These are phyloP conservation scores for Tubulanus polymorphus DNA, from an alignment of 2,888 invertebrate genomes.

Conservation along the genomic window DNA sequence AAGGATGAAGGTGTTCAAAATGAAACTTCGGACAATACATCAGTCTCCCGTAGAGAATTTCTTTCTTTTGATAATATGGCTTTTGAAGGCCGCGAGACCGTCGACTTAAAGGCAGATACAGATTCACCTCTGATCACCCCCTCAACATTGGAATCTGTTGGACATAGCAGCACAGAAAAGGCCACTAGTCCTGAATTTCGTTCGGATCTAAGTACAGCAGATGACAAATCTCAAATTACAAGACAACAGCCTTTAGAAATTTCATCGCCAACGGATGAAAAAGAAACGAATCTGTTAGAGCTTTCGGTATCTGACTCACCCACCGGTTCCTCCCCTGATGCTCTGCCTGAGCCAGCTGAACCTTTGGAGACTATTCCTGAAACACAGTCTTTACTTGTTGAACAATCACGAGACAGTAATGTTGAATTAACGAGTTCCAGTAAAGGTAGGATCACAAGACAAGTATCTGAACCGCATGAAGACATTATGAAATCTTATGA, in stretches of 20 bases:
- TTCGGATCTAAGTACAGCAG: neutral
- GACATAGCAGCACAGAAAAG: too few relatives aligned
- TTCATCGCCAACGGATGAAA: neutral
- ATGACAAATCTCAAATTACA: neutral
- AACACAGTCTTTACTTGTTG: neutral
- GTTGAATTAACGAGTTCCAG: conserved; percentile 68
- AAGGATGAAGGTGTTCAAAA: neutral
- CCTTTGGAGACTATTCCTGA: conserved; percentile 3
- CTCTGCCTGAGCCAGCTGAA: conserved; percentile 7
- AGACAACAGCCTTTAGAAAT: neutral
- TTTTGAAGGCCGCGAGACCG: conserved; percentile 45
- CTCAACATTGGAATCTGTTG: too few relatives aligned
- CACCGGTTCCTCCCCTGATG: too few relatives aligned
- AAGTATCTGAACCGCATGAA: conserved; percentile 62
- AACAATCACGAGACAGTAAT: conserved; percentile 53
- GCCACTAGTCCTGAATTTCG: neutral
- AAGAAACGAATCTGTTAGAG: conserved; percentile 5
- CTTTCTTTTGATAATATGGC: conserved; percentile 54
- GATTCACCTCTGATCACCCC: too few relatives aligned
- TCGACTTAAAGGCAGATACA: conserved; percentile 17
- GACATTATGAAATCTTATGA: conserved; percentile 38
- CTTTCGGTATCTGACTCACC: too few relatives aligned
- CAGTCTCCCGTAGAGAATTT: conserved; percentile 9
- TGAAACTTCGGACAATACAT: neutral
- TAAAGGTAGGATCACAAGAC: conserved; percentile 63